Percentiles rank a stretch among this genome's conserved stretches.
phyloP scores from a whole-genome alignment of 2,113 vertebrate genomes.

The Kryptolebias marmoratus region DNA sequence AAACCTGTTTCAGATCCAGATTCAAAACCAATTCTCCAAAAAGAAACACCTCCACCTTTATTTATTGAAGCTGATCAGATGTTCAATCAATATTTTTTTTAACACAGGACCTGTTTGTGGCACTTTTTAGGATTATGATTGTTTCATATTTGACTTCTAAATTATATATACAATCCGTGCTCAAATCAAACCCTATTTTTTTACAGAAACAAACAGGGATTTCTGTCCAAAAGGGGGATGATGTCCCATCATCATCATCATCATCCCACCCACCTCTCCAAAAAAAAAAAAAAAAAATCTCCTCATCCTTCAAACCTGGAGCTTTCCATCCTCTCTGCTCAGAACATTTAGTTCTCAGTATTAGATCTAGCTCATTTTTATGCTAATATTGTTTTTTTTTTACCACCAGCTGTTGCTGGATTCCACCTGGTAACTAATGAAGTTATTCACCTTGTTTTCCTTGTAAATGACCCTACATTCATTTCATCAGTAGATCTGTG shows the following conservation, averaged over 20 bases:
- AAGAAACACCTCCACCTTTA: no score
- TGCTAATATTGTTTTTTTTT: neutral
- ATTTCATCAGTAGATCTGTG: slow-evolving; percentile 60
- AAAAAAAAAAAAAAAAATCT: slow-evolving; percentile 25
- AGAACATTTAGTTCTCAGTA: neutral
- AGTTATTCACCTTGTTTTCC: slow-evolving; percentile 34
- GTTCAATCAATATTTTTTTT: no score
- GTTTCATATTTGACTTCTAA: no score
- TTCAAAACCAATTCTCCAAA: neutral
- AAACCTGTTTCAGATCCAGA: neutral
- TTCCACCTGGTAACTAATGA: slow-evolving; percentile 38
- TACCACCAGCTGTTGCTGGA: neutral
- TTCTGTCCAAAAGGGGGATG: slow-evolving; percentile 41
- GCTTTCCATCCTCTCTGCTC: neutral
- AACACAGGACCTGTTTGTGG: no score
- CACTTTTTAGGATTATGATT: no score
- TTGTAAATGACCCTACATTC: slow-evolving; percentile 26
- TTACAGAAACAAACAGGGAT: neutral
- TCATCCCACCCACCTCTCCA: slow-evolving; percentile 57
- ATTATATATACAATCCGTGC: no score
- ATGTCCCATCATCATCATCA: slow-evolving; percentile 48
- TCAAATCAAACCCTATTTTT: neutral
- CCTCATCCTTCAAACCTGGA: slow-evolving; percentile 64
- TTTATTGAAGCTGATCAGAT: no score
- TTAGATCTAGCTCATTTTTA: neutral